Base-by-base conservation (phyloP, 2,797 vertebrate genomes). In the Ceryle rudis region DNA sequence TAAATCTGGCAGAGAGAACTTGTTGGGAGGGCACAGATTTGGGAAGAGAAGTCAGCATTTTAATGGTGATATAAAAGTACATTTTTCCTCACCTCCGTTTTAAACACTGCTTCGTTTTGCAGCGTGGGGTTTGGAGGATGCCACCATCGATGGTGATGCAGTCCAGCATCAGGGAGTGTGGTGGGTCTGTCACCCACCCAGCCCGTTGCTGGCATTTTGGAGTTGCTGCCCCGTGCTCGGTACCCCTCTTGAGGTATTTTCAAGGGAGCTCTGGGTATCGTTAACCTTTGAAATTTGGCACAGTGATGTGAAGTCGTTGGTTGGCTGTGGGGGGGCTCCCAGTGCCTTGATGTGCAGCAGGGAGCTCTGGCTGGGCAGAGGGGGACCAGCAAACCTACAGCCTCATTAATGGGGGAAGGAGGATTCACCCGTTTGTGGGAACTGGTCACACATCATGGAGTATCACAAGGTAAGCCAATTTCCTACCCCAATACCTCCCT, bases 401-500 rank as follows among this genome's bases (percentile, higher is more conserved):
- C 65, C 47, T 93, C 71, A 21, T 90, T 90, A 79, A 46, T 2
- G 10, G 67, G 44, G 49, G 28, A 86, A 71, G 42, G 54, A 81
- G 74, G 74, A 64, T 73, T 95, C 74, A 71, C 55, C 64, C 41
- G 0, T 89, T 91, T 66, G 74, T 67, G 37, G 78, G 88, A 94
- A 10, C 62, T 58, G 83, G 83, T 95, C 91, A 89, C 83, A 85
- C 93, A 77, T 60, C 28, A 1, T 6, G 28, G 91, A 67, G 9
- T 80, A 78, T 67, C 83, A 67, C 0, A 6, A 95, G 78, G 90
- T 77, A 90, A 90, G 90, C 78, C 78, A 85, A 87, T 95, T 96
- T 97, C 94, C 55, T 96, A 96, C 89, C 81, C 92, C 81, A 83
- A 6, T 90, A 93, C 91, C 49, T 92, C 61, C 39, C 83, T 94